These are phyloP conservation scores for Gymnarchus niloticus DNA, from an alignment of 2,113 vertebrate genomes.

Conservation along the genomic window DNA sequence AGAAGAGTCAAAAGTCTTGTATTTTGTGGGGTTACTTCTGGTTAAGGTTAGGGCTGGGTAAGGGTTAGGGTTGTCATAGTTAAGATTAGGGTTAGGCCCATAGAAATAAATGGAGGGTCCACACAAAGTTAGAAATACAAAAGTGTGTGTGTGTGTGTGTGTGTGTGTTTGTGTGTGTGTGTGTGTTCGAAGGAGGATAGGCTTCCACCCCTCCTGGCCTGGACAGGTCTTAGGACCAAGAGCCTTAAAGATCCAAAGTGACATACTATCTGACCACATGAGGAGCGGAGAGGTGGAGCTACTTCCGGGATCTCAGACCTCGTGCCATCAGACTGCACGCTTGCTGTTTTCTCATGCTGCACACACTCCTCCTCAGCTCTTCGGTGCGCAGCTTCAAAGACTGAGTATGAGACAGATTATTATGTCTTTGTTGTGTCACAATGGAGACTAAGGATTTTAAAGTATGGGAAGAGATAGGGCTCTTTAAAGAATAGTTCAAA, in stretches of 20 bases:
- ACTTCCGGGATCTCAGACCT: background rate
- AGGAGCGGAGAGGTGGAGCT: background rate
- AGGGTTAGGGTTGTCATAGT: too few species aligned
- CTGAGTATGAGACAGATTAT: background rate
- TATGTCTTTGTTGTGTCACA: conserved; percentile 8
- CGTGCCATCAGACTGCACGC: background rate
- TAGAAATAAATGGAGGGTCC: too few species aligned
- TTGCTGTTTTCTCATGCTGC: background rate
- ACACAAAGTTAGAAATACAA: too few species aligned
- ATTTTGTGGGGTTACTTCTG: too few species aligned
- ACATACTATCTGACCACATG: background rate
- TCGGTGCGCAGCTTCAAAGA: background rate
- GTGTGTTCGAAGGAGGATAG: background rate
- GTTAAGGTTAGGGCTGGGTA: too few species aligned
- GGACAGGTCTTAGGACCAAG: background rate
- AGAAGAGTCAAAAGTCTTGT: too few species aligned
- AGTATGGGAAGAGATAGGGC: background rate
- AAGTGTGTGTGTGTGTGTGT: background rate
- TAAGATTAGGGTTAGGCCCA: too few species aligned
- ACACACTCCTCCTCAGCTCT: background rate
- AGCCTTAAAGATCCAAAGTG: background rate
- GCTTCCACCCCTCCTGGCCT: background rate
- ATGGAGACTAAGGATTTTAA: background rate
- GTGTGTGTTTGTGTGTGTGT: background rate
- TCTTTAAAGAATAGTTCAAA: background rate